Percentiles rank a stretch among this genome's conserved stretches.
These are phyloP conservation scores for Odontothrips loti DNA, from an alignment of 2,888 invertebrate genomes.

Conservation along the genomic window DNA sequence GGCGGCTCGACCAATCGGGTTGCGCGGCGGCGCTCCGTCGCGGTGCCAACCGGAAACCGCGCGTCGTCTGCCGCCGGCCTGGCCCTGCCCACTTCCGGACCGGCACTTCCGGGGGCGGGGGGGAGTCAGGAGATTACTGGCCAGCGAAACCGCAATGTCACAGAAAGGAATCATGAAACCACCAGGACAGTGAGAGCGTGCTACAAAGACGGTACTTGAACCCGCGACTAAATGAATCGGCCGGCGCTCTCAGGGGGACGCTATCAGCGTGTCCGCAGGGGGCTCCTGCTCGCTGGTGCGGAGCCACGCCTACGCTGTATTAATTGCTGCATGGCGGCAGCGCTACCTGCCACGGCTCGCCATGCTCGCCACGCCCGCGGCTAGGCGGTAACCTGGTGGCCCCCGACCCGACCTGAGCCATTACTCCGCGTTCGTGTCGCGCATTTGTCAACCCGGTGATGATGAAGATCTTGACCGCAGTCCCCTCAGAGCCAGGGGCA, in stretches of 20 bases:
- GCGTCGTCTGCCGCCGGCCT: not conserved
- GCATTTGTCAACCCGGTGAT: constrained; percentile 20
- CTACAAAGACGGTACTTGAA: not conserved
- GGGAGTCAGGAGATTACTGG: not conserved
- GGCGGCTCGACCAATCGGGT: not conserved
- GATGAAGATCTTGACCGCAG: constrained; percentile 21
- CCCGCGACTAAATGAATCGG: not conserved
- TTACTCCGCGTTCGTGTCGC: constrained; percentile 18
- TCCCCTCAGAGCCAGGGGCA: too few species aligned
- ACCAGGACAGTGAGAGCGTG: not conserved
- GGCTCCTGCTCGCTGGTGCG: too few species aligned
- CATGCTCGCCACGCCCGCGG: not conserved
- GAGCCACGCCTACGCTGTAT: too few species aligned
- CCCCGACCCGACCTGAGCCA: not conserved
- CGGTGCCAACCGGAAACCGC: not conserved
- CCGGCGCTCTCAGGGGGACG: not conserved
- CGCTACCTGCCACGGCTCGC: not conserved
- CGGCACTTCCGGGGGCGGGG: not conserved
- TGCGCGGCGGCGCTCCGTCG: not conserved
- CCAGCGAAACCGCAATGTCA: too few species aligned
- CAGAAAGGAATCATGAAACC: not conserved
- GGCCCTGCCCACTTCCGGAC: constrained; percentile 14
- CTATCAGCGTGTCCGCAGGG: too few species aligned
- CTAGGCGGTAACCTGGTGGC: not conserved
- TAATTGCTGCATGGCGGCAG: too few species aligned